Conservation (phyloP, 2,797 vertebrate species). For the Ctenopoma multispine region DNA sequence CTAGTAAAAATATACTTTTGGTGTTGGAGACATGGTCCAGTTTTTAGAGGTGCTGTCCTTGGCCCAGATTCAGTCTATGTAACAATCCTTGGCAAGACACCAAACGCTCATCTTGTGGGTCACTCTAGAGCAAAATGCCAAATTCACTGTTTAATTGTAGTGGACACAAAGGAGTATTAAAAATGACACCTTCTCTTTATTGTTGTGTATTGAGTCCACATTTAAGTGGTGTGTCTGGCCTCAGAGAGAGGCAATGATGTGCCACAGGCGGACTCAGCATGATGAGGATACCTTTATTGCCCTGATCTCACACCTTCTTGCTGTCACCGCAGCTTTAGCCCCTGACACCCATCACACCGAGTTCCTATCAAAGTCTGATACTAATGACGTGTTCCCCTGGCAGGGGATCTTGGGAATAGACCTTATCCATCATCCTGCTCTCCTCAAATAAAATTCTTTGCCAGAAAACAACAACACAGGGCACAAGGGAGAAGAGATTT, state of each 20-base stretch:
- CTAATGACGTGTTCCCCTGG: conserved; percentile 64
- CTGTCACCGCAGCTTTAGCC: conserved; percentile 53
- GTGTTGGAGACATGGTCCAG: conserved; percentile 12
- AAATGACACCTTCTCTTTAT: conserved; percentile 24
- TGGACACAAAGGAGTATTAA: conserved; percentile 18
- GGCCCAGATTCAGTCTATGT: no score
- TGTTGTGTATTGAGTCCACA: conserved; percentile 8
- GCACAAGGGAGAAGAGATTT: conserved; percentile 52
- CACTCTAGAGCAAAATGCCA: conserved; percentile 20
- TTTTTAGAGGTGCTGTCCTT: conserved; percentile 11
- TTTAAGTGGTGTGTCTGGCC: not conserved
- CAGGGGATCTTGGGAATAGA: conserved; percentile 67
- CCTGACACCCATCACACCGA: conserved; percentile 73
- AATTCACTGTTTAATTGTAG: conserved; percentile 15
- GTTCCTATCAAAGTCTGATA: conserved; percentile 73
- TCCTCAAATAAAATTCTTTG: conserved; percentile 56
- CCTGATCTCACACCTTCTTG: conserved; percentile 40
- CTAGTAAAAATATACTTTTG: not conserved
- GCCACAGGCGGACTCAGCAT: conserved; percentile 34
- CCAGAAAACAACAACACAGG: conserved; percentile 50
- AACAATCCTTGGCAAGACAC: conserved; percentile 1
- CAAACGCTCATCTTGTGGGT: conserved; percentile 2
- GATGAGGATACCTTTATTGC: conserved; percentile 53
- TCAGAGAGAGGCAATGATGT: conserved; percentile 25
- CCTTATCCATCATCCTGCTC: conserved; percentile 73